A percentile compares a stretch with the other conserved stretches of the same genome.
Conservation (phyloP, 2,113 vertebrate genomes). For the Camelus bactrianus region DNA sequence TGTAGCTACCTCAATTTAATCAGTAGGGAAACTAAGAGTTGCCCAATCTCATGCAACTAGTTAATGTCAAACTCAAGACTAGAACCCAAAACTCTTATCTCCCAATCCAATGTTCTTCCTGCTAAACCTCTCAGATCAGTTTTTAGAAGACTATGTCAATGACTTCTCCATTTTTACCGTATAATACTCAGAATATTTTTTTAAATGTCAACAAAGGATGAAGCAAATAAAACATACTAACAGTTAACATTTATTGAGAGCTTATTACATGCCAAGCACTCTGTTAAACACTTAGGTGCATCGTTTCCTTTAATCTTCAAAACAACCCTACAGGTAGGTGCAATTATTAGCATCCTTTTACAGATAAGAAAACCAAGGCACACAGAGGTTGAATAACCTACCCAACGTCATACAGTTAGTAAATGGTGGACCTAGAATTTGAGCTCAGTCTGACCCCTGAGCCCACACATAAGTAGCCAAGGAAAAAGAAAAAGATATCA, state of each 20-base stretch:
- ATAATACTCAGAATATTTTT: not conserved
- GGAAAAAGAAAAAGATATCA: not conserved
- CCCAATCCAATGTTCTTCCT: not conserved
- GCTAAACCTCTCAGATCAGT: not conserved
- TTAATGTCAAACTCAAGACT: constrained; percentile 27
- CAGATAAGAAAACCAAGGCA: not conserved
- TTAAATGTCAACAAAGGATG: not conserved
- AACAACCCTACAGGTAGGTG: not conserved
- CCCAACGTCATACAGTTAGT: not conserved
- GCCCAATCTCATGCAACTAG: not conserved
- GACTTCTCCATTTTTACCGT: not conserved
- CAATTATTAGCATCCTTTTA: not conserved
- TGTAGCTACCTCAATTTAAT: not conserved
- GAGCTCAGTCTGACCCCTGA: not conserved
- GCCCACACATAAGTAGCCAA: not conserved
- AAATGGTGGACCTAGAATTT: not conserved
- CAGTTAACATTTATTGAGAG: not conserved
- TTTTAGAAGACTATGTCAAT: not conserved
- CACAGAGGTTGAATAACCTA: not conserved
- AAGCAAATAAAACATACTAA: not conserved
- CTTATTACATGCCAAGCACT: not conserved
- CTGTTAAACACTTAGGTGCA: not conserved
- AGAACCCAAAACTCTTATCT: not conserved
- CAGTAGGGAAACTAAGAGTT: not conserved
- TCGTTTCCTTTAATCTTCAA: not conserved